Percentiles rank a stretch among this genome's conserved stretches.
phyloP scores from a whole-genome alignment of 2,113 vertebrate genomes.

The Pontoporia blainvillei region DNA sequence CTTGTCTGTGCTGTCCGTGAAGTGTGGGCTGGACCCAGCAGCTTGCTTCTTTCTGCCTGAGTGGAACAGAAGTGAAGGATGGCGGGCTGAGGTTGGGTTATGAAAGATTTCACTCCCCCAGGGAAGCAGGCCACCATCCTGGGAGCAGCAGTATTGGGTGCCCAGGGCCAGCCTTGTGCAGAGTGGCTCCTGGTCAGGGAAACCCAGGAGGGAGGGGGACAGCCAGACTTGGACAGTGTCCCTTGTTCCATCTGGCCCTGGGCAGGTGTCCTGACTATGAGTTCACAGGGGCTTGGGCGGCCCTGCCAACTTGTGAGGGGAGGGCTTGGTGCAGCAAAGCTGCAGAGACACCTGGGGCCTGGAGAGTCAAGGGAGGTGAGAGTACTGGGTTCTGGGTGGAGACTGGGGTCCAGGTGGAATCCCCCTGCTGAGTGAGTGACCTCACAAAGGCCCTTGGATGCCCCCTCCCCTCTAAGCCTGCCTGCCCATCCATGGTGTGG shows the following conservation, averaged over 20 bases:
- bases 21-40: too few relatives aligned
- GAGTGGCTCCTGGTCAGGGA: background rate
- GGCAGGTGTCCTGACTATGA: background rate
- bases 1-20: background rate
- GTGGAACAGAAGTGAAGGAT: accelerated
- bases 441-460: background rate
- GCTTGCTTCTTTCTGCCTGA: background rate
- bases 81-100: background rate
- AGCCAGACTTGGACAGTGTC: background rate
- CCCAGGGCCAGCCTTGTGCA: background rate
- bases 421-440: background rate
- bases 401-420: background rate
- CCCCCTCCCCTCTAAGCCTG: background rate
- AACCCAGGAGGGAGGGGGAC: too few relatives aligned
- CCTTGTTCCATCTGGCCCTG: background rate
- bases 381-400: background rate
- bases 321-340: background rate
- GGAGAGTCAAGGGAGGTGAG: background rate
- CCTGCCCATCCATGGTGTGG: background rate
- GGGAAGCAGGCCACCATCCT: background rate
- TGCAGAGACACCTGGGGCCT: background rate
- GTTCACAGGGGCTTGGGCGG: background rate
- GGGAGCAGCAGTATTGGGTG: background rate
- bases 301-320: background rate
- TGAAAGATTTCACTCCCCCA: background rate